A percentile compares a stretch with the other conserved stretches of the same genome.
These are phyloP conservation scores for Lepidurus couesii DNA, from an alignment of 1,140 invertebrate species.

Conservation along the genomic window DNA sequence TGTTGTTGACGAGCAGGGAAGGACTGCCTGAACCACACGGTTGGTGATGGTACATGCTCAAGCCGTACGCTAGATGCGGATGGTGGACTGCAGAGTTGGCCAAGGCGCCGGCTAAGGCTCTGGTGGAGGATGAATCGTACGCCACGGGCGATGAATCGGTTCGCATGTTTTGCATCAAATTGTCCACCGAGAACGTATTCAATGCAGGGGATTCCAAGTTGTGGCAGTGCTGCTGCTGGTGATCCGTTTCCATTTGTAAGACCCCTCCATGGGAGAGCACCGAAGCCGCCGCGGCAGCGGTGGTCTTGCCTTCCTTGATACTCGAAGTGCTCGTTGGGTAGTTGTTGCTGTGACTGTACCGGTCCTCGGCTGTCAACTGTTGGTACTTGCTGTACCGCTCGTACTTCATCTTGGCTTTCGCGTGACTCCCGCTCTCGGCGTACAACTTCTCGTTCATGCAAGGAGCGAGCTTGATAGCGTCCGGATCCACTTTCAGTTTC, in stretches of 20 bases:
- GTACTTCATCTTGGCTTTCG: neutral
- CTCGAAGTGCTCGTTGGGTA: neutral
- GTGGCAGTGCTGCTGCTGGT: slow-evolving; percentile 35
- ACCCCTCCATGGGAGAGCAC: slow-evolving; percentile 27
- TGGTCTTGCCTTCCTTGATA: slow-evolving; percentile 16
- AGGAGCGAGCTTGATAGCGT: slow-evolving; percentile 3
- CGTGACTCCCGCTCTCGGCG: slow-evolving; percentile 39
- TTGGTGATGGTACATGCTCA: slow-evolving; percentile 1
- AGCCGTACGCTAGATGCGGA: neutral
- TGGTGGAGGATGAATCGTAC: neutral
- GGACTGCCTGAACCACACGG: neutral
- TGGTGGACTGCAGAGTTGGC: neutral
- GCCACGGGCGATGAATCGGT: slow-evolving; percentile 28
- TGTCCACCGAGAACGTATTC: slow-evolving; percentile 40
- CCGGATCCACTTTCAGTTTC: slow-evolving; percentile 33
- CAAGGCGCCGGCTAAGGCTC: neutral
- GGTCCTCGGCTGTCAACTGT: neutral
- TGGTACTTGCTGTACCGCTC: neutral
- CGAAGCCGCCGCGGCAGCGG: slow-evolving; percentile 23
- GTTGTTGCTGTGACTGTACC: neutral
- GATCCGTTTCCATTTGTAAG: slow-evolving; percentile 32
- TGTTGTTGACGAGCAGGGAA: neutral
- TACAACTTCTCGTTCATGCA: slow-evolving; percentile 42
- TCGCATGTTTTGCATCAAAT: slow-evolving; percentile 38
- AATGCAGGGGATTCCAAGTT: slow-evolving; percentile 35